A percentile compares a stretch with the other conserved stretches of the same genome.
Evolutionary conservation across 2,113 vertebrate genomes (phyloP).

Genomic region (Neolamprologus toae): DNA sequence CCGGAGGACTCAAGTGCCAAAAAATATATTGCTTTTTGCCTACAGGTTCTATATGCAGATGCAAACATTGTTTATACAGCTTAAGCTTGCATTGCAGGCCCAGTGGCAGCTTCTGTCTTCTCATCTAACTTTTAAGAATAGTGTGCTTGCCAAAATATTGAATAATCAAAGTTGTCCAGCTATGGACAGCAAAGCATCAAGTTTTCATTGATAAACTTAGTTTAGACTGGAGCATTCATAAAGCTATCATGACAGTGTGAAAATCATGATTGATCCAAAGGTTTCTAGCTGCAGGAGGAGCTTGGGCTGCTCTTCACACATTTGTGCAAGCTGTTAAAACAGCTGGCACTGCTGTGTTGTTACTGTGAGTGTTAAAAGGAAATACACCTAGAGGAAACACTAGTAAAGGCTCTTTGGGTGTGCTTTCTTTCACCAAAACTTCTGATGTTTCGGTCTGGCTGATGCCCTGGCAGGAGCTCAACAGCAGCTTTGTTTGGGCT

Average conservation of each 20-base stretch:
- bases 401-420: not conserved
- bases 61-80: not conserved
- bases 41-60: not conserved
- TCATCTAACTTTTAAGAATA: not conserved
- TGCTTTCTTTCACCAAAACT: not conserved
- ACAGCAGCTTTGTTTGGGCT: not conserved
- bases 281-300: not conserved
- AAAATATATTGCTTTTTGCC: not conserved
- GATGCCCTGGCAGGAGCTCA: not conserved
- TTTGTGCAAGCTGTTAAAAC: not conserved
- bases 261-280: not conserved
- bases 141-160: not conserved
- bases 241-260: not conserved
- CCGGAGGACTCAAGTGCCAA: not conserved
- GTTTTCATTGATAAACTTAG: not conserved
- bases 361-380: not conserved
- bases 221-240: not conserved
- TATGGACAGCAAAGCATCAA: not conserved
- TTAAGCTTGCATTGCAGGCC: not conserved
- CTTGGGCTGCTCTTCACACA: not conserved
- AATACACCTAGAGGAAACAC: not conserved
- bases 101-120: not conserved
- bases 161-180: not conserved
- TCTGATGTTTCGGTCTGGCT: not conserved
- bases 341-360: not conserved